Conservation (phyloP, 2,113 vertebrate genomes). For the Cephalopterus ornatus region DNA sequence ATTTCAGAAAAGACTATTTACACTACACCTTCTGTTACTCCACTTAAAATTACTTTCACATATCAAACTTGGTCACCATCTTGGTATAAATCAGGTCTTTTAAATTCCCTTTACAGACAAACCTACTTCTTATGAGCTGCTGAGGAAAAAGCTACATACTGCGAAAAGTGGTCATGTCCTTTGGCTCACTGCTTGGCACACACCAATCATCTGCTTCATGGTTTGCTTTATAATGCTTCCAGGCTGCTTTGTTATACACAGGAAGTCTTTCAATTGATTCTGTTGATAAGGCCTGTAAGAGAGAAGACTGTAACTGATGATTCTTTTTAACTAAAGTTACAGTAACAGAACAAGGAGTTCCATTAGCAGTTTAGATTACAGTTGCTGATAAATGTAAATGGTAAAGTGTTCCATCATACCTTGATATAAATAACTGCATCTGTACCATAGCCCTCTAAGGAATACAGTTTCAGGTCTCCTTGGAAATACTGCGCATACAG, state of each 20-base stretch:
- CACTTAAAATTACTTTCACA: not conserved
- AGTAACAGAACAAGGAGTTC: not conserved
- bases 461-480: slow-evolving; percentile 95
- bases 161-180: slow-evolving; percentile 94
- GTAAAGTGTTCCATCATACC: slow-evolving; percentile 67
- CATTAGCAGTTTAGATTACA: not conserved
- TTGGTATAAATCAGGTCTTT: slow-evolving; percentile 1
- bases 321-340: not conserved
- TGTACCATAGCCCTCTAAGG: slow-evolving; percentile 93
- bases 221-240: slow-evolving; percentile 94
- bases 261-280: slow-evolving; percentile 95
- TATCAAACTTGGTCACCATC: not conserved
- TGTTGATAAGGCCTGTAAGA: slow-evolving; percentile 88
- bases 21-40: not conserved
- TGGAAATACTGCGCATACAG: slow-evolving; percentile 97
- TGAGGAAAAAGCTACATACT: slow-evolving; percentile 74
- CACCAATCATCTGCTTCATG: slow-evolving; percentile 97
- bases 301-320: not conserved
- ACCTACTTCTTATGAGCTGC: not conserved
- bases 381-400: not conserved
- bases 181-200: slow-evolving; percentile 93
- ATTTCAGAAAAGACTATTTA: slow-evolving; percentile 3
- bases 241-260: slow-evolving; percentile 94
- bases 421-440: slow-evolving; percentile 95
- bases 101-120: not conserved